Conservation (phyloP, 2,797 vertebrate genomes). For the Sebastes iracundus region DNA sequence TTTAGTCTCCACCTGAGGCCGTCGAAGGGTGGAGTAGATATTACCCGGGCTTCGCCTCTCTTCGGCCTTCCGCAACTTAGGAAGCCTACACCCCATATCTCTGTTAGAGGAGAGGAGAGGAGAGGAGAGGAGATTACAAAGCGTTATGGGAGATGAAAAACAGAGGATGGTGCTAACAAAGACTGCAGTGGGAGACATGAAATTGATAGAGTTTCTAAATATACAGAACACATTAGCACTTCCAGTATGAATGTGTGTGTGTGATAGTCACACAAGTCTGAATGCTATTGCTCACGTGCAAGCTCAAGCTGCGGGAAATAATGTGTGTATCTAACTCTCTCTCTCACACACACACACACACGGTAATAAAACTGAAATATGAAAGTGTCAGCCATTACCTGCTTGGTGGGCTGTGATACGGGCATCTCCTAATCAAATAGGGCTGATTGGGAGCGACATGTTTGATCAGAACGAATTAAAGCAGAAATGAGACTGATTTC, state of each 20-base stretch:
- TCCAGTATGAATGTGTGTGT: conserved; percentile 27
- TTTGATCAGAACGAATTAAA: conserved; percentile 83
- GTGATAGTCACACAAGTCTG: conserved; percentile 18
- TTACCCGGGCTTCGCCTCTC: conserved; percentile 90
- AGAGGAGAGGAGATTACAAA: not conserved
- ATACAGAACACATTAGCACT: conserved; percentile 65
- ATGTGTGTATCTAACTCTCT: conserved; percentile 25
- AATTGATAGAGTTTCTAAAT: conserved; percentile 64
- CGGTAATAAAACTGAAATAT: conserved; percentile 52
- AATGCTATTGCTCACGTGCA: conserved; percentile 27
- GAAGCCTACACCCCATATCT: conserved; percentile 93
- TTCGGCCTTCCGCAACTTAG: conserved; percentile 89
- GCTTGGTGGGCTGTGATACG: conserved; percentile 67
- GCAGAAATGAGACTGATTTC: conserved; percentile 80
- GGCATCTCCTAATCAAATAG: conserved; percentile 74
- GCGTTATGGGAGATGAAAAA: not conserved
- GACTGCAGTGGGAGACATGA: conserved; percentile 25
- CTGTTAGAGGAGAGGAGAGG: not conserved
- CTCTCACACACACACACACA: not conserved
- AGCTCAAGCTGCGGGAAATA: conserved; percentile 43
- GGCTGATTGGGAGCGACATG: conserved; percentile 81
- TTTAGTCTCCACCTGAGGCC: conserved; percentile 95
- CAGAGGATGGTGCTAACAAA: conserved; percentile 17
- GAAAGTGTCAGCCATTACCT: conserved; percentile 71
- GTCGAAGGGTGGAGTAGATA: conserved; percentile 94